Evolutionary conservation across 1,140 invertebrate species (phyloP), one percentile per base, ranked within the genome.

Genomic region (Bombus polaris): DNA sequence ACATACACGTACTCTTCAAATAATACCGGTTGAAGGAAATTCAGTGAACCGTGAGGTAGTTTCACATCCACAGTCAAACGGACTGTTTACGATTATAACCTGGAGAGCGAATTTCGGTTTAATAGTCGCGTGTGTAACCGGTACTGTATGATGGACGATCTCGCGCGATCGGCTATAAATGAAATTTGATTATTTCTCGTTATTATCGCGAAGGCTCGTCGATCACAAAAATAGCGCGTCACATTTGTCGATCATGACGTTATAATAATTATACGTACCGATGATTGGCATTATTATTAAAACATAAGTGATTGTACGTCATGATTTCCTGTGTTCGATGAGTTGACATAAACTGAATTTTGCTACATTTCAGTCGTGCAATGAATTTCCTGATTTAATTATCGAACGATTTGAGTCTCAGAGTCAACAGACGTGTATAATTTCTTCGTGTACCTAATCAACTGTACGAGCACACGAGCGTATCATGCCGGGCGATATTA

Each of bases 61-160:
- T 83, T 37, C 83, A 68, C 62, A 42, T 62, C 83, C 78, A 39
- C 44, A 22, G 44, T 39, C 53, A 35, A 37, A 70, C 70, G 53
- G 15, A 70, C 80, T 91, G 83, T 92, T 91, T 89, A 91, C 90
- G 87, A 89, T 91, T 92, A 90, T 89, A 92, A 87, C 88, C 80
- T 32, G 44, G 39, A 59, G 35, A 82, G 74, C 73, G 76, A 90
- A 91, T 92, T 91, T 90, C 84, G 66, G 74, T 92, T 89, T 83
- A 89, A 89, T 88, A 83, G 57, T 74, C 75, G 44, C 22, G 74
- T 81, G 74, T 47, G 39, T 35, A 57, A 84, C 53, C 39, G 32
- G 39, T 59, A 83, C 59, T 18, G 47, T 15, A 53, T 84, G 82
- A 90, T 74, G 66, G 73, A 83, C 73, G 85, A 87, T 89, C 44